Evolutionary conservation across 2,113 vertebrate genomes (phyloP), one percentile per base, ranked within the genome.

Genomic region (Myrmecophaga tridactyla): DNA sequence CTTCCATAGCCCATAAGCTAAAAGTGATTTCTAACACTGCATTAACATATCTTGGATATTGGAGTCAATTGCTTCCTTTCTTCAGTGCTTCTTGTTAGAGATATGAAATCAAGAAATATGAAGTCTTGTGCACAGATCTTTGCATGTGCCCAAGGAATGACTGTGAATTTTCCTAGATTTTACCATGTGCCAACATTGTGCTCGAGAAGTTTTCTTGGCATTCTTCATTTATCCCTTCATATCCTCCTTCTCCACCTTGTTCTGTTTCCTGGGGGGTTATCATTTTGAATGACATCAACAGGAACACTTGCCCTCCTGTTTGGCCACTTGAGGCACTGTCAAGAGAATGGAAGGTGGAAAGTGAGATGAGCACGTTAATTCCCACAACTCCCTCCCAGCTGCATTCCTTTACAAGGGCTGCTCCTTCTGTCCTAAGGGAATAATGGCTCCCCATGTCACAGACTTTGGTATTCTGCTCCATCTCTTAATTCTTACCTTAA

Each of bases 391-490:
- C 4, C 13, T 2, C 34, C 5, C 18, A 21, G 13, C 1, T 27
- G 14, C 29, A 21, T 73, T 86, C 31, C 12, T 84, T 82, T 2
- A 3, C 4, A 27, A 15, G 41, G 31, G 20, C 21, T 80, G 6
- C 5, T 84, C 34, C 67, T 43, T 58, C 41, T n/a, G 39, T 56
- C 4, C 31, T 25, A 12, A 82, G 3, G 13, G 1, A 17, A 1
- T 18, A 31, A 15, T 31, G 36, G 1, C 21, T 72, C 11, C 65
- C 13, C 17, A 4, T 0, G 14, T 62, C 0, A 2, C n/a, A 48
- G n/a, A 1, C 1, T 0, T 12, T 73, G 31, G 7, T 43, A 41
- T 72, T 65, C 4, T 17, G 20, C 12, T 39, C 29, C 7, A 27
- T 83, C 27, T 3, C 27, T 73, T 95, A 58, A 51, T 36, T 3